A percentile compares a stretch with the other conserved stretches of the same genome.
Conservation (phyloP, 2,888 invertebrate species). For the Chamaedrilus cognettii region DNA sequence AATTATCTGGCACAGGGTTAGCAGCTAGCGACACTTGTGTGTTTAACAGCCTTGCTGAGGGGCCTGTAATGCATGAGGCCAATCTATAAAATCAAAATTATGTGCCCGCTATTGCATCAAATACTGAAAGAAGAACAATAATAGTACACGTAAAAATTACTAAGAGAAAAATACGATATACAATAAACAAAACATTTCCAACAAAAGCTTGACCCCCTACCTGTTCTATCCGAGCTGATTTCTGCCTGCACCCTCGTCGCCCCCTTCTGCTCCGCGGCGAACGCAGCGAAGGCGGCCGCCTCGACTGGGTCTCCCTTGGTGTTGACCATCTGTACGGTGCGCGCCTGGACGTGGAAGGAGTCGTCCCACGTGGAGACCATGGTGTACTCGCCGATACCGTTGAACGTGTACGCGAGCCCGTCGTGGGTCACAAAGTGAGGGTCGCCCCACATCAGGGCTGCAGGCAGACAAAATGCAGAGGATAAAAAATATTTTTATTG, state of each 20-base stretch:
- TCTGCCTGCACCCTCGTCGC: conserved; percentile 5
- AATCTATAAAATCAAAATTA: too few relatives aligned
- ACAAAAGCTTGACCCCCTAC: too few relatives aligned
- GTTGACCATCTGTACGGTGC: conserved; percentile 4
- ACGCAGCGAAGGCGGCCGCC: conserved; percentile 8
- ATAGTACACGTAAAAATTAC: too few relatives aligned
- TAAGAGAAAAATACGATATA: too few relatives aligned
- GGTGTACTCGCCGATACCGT: conserved; percentile 18
- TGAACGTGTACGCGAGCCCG: conserved; percentile 19
- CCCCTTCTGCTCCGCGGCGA: conserved; percentile 9
- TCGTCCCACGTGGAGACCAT: conserved; percentile 9
- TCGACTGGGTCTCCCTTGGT: background rate
- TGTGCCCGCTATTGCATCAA: too few relatives aligned
- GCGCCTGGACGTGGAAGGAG: conserved; percentile 16
- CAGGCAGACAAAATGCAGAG: background rate
- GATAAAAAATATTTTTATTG: too few relatives aligned
- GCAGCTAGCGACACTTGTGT: too few relatives aligned
- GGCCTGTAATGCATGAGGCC: too few relatives aligned
- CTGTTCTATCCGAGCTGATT: background rate
- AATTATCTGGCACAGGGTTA: too few relatives aligned
- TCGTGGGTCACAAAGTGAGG: conserved; percentile 20
- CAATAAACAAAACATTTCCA: too few relatives aligned
- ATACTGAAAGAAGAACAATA: too few relatives aligned
- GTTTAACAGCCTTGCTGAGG: too few relatives aligned
- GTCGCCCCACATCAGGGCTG: conserved; percentile 25